Evolutionary conservation across 2,888 invertebrate species (phyloP).

Genomic region (Troides aeacus): DNA sequence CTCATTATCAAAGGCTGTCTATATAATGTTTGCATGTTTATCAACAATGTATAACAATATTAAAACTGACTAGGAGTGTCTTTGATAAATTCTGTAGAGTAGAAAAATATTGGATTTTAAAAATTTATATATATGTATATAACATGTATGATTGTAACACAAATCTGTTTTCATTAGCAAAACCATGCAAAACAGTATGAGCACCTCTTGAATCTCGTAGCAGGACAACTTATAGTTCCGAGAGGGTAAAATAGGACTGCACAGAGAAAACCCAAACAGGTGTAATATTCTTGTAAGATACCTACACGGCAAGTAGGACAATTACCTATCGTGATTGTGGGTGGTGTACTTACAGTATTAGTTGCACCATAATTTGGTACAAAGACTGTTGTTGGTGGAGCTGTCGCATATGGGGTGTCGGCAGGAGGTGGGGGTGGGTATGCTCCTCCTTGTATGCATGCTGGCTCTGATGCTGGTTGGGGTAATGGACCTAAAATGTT

Average conservation of each 20-base stretch:
- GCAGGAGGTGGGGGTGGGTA: conserved; percentile 79
- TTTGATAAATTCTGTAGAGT: conserved; percentile 3
- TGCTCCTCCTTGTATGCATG: conserved; percentile 38
- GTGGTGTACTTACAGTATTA: conserved; percentile 83
- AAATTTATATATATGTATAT: not conserved
- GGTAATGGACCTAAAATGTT: conserved; percentile 42
- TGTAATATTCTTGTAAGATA: conserved; percentile 91
- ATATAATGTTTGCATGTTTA: conserved; percentile 1
- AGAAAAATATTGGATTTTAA: conserved; percentile 22
- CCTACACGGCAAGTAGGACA: conserved; percentile 95
- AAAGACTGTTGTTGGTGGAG: conserved; percentile 68
- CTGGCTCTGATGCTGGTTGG: conserved; percentile 34
- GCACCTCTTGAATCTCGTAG: conserved; percentile 90
- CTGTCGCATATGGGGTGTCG: conserved; percentile 72
- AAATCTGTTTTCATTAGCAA: conserved; percentile 61
- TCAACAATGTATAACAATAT: not conserved
- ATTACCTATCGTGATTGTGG: conserved; percentile 91
- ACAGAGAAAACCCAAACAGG: conserved; percentile 90
- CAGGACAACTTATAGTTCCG: conserved; percentile 92
- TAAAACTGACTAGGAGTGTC: not conserved
- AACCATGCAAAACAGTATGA: conserved; percentile 93
- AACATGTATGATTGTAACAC: not conserved
- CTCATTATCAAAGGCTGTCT: not conserved
- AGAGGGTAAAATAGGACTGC: conserved; percentile 92
- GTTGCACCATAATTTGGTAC: conserved; percentile 81